Base-by-base conservation (phyloP, 2,113 vertebrate genomes). In the Vimba vimba region DNA sequence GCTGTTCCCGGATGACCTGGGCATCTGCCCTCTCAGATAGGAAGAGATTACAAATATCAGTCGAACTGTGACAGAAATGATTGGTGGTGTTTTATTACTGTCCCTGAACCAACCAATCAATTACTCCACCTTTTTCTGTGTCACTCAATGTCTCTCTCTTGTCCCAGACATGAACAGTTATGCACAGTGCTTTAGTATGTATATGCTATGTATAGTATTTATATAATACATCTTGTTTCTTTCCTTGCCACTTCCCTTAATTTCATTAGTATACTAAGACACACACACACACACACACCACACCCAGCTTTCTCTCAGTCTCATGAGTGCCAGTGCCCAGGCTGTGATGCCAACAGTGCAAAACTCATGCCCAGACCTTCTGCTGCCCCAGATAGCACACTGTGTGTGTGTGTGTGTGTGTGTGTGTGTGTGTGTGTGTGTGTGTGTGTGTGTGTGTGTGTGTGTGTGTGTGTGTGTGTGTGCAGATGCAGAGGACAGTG, bases 1-100 rank as follows among this genome's bases (percentile, higher is more conserved):
- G 95, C 95, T 95, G 95, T 95, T 95, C 93, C 93, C 91, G 94
- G 91, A 92, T 92, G 93, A 94, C 92, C 91, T 91, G 93, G 92
- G 93, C 94, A 94, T 95, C 94, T 95, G 95, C 93, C 92, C 87
- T 90, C 62, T 76, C 68, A 82, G 71, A 86, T 77, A 83, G 83
- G 55, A 74, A 36, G 82, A 79, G 59, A 79, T 82, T 82, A 69
- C 25, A 66, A 82, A 69, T 21, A 69, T 23, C 79, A 69, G 43
- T 55, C 11, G 19, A 82, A 82, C 45, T 69, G 80, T 68, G 64
- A 82, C 45, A 68, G 9, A 33, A 33, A 82, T 47, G 17, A 45
- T 15, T 39, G 5, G 60, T 52, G 79, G 1, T 68, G 79, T 64
- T 79, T 30, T 12, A 55, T 77, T 21, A 55, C 36, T 5, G 45